Evolutionary conservation across 2,888 invertebrate species (phyloP), one percentile per base, ranked within the genome.

Genomic region (Euphydryas editha): DNA sequence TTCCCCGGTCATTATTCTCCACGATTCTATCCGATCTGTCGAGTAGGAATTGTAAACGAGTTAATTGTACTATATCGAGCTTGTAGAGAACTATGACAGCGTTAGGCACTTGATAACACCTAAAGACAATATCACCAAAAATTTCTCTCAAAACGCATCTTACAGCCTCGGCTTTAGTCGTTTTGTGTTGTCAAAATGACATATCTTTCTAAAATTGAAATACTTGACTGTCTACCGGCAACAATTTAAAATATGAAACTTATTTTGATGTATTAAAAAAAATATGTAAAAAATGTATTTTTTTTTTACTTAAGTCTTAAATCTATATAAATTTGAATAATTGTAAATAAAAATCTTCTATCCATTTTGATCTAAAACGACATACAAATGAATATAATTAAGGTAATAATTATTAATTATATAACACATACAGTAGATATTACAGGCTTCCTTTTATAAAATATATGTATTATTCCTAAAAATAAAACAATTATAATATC

Each of bases 101-200:
- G 42, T 47, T 46, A 59, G 65, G 65, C 68, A 66, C 49, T 68
- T 68, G 59, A 56, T 55, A n/a, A 51, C 21, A 51, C 49, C 49
- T 51, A 7, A 7, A 15, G 49, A 51, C 49, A 21, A 21, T 21
- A 17, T 17, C 4, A 20, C 20, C 20, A 47, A 47, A 49, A 15
- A 44, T n/a, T 39, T 39, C 39, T 49, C 15, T 21, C 3, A 20
- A 7, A 8, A 0, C 2, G 44, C 44, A 17, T 7, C n/a, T n/a
- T 24, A 7, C 49, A 2, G 49, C 49, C 15, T n/a, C 21, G 0
- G 49, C 42, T 44, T 44, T n/a, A 44, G 49, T 24, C 24, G 20
- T 24, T 51, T 51, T 15, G 6, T 49, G 1, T 7, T 6, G 49
- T n/a, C 49, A 24, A 51, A n/a, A 21, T 49, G 49, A 21, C 49